Evolutionary conservation across 1,140 invertebrate genomes (phyloP), one percentile per base, ranked within the genome.

Genomic region (Eumaeus atala): DNA sequence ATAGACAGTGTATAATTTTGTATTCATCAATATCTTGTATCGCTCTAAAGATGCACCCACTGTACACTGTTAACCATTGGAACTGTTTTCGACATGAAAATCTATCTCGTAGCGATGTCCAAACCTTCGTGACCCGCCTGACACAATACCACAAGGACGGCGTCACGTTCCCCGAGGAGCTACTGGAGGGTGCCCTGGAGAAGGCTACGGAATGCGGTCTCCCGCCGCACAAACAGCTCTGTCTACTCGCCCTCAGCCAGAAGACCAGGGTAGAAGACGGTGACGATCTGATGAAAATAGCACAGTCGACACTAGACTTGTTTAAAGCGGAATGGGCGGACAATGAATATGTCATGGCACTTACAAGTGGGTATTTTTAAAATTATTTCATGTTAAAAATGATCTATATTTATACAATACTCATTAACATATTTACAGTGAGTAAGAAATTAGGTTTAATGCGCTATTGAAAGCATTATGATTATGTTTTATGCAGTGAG

Each of bases 131-230:
- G 38, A 37, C 47, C n/a, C 72, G 80, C 2, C 11, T 84, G 12
- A 63, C 56, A 2, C 70, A 78, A 16, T 78, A 74, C 64, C 67
- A 75, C 65, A 79, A 78, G 48, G 80, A 77, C 11, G 77, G 76
- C 28, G 61, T 64, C 14, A 59, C 65, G 52, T 56, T 81, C n/a
- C 38, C 64, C 2, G 70, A 74, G 17, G 70, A 70, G 1, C 37
- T 73, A 1, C 11, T 79, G 0, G 70, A 74, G 18, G 18, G 8
- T 1, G 62, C 64, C 17, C 49, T 71, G 58, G 49, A 42, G 51
- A 48, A 51, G 42, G 68, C 70, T 4, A 33, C 58, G 1, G 54
- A 51, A 12, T 55, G 54, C n/a, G 66, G 68, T 0, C 61, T 83
- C 6, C 56, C 73, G 34, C 66, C 77, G 28, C 72, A 73, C 64